These are phyloP conservation scores for Poeciliopsis presidionis DNA, from an alignment of 2,797 vertebrate genomes.

Conservation along the genomic window DNA sequence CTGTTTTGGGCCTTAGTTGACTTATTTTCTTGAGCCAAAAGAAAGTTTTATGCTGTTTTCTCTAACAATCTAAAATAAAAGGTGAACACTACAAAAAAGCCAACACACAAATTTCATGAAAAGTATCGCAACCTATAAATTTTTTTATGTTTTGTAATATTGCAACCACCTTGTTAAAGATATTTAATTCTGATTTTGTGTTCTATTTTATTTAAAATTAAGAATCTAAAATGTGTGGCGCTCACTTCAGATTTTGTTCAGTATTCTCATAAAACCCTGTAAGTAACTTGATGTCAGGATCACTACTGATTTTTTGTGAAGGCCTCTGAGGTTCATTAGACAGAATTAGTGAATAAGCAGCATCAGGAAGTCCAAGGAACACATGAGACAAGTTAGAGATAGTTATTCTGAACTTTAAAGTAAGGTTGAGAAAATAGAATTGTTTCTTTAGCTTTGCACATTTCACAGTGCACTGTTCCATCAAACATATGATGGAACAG, in stretches of 20 bases:
- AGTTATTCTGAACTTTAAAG: not conserved
- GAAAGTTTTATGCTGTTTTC: not conserved
- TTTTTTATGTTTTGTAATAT: not conserved
- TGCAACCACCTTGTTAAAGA: not conserved
- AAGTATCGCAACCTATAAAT: rapidly evolving
- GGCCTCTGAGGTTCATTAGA: not conserved
- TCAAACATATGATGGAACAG: not conserved
- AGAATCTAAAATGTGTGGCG: not conserved
- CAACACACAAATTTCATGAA: not conserved
- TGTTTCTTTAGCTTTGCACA: not conserved
- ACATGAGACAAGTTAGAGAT: not conserved
- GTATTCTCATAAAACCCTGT: not conserved
- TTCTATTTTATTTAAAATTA: not conserved
- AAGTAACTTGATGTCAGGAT: not conserved
- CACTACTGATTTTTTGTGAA: not conserved
- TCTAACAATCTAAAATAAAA: not conserved
- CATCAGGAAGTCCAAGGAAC: not conserved
- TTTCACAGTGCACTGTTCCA: not conserved
- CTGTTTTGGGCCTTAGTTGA: not conserved
- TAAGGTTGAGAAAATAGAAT: not conserved
- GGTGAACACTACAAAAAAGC: not conserved
- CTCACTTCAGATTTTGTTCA: not conserved
- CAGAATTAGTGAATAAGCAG: not conserved
- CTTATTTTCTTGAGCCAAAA: not conserved
- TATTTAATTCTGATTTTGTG: not conserved